Base-by-base conservation (phyloP, 2,888 invertebrate species). In the Bruchidius siliquastri region DNA sequence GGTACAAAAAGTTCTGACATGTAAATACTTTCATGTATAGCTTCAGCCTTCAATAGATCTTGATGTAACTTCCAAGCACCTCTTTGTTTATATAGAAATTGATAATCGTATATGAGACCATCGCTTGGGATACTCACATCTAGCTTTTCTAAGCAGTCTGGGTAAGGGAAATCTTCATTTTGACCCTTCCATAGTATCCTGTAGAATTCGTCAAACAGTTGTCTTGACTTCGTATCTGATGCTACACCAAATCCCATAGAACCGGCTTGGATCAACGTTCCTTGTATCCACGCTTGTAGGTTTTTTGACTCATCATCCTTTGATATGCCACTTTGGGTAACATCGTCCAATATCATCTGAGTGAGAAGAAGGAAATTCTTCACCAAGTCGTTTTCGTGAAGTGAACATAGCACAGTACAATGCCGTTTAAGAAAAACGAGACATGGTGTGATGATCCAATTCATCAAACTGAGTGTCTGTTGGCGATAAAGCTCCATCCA, bases 221-320 rank as follows among this genome's bases (percentile, higher is more conserved):
- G 88, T 20, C 94, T 89, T 0, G 96, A 94, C 70, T 91, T 89
- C 0, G 88, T 87, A 83, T 96, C 92, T 66, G 96, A 86, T 73
- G 94, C 91, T 0, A 96, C 96, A 0, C 92, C 96, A 30, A 96
- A 87, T 0, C 95, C 94, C 96, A 96, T 96, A 0, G 92, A 88
- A 66, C 94, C 85, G 75, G 91, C 83, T 76, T 84, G 89, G 69
- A 90, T 81, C 18, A 90, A 82, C 2, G 88, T 86, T 18, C 88
- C 88, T 84, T 91, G 89, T 10, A 87, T 83, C 89, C 89, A 89
- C 76, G 84, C 80, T 8, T 85, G 80, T 20, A 89, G 80, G 77
- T 89, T 87, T 77, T 88, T 88, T 81, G 74, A 86, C 85, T 85
- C 85, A 67, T 87, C 84, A 26, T 82, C 82, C 74, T 79, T 82